Percentiles rank a stretch among this genome's conserved stretches.
Conservation (phyloP, 2,797 vertebrate species). For the Peromyscus attwateri region DNA sequence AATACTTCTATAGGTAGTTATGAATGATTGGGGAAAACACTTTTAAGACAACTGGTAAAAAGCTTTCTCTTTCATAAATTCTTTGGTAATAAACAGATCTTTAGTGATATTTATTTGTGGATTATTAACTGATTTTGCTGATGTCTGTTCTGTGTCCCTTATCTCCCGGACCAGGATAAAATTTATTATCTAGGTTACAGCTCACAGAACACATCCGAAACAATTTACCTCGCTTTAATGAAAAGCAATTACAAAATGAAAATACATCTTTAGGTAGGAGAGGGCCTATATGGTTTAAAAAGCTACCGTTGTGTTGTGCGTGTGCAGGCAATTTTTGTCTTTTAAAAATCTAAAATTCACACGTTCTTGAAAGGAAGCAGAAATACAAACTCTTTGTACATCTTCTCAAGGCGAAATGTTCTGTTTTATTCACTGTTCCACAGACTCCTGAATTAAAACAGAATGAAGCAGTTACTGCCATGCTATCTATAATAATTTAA, state of each 20-base stretch:
- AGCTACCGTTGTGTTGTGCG: constrained; percentile 31
- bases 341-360: constrained; percentile 63
- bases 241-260: constrained; percentile 70
- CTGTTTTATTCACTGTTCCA: constrained; percentile 25
- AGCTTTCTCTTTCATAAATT: constrained; percentile 54
- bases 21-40: neutral
- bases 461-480: constrained; percentile 54
- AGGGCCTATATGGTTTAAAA: constrained; percentile 46
- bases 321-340: constrained; percentile 53
- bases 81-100: constrained; percentile 68
- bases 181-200: constrained; percentile 40
- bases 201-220: constrained; percentile 26
- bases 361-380: constrained; percentile 53
- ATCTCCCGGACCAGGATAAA: constrained; percentile 14
- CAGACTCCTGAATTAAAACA: constrained; percentile 80
- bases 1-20: neutral
- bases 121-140: constrained; percentile 41
- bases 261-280: constrained; percentile 54
- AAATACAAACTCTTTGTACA: constrained; percentile 36
- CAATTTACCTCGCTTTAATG: constrained; percentile 60
- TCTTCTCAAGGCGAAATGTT: constrained; percentile 38
- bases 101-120: neutral
- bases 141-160: neutral
- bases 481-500: neutral
- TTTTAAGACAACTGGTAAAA: constrained; percentile 61